Conservation (phyloP, 2,797 vertebrate species). For the Danio aesculapii region DNA sequence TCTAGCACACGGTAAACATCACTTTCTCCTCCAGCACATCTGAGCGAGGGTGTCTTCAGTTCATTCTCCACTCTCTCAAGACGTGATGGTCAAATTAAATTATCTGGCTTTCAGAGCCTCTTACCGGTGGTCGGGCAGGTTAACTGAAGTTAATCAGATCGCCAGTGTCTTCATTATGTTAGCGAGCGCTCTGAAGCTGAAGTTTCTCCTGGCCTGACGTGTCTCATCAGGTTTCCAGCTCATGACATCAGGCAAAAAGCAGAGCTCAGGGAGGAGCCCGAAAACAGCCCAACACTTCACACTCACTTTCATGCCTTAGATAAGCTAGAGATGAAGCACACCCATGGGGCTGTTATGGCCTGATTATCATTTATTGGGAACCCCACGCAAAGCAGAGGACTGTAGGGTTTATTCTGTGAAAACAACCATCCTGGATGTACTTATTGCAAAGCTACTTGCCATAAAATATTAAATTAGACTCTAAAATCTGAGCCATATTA, state of each 20-base stretch:
- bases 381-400: too few species aligned
- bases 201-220: constrained; percentile 66
- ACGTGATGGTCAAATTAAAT: constrained; percentile 21
- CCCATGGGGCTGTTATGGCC: too few species aligned
- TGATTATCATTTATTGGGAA: too few species aligned
- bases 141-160: constrained; percentile 41
- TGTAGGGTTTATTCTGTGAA: too few species aligned
- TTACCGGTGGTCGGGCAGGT: constrained; percentile 21
- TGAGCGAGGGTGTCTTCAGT: background rate
- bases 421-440: too few species aligned
- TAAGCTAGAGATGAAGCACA: too few species aligned
- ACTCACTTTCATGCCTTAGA: too few species aligned
- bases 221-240: constrained; percentile 77
- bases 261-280: constrained; percentile 37
- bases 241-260: constrained; percentile 71
- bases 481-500: too few species aligned
- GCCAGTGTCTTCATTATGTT: constrained; percentile 20
- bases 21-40: background rate
- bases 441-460: too few species aligned
- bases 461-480: too few species aligned
- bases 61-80: constrained; percentile 20
- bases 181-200: constrained; percentile 15
- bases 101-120: constrained; percentile 38
- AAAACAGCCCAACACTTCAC: too few species aligned
- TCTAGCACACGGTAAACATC: background rate